Base-by-base conservation (phyloP, 2,888 invertebrate species). In the Drosophila anceps region DNA sequence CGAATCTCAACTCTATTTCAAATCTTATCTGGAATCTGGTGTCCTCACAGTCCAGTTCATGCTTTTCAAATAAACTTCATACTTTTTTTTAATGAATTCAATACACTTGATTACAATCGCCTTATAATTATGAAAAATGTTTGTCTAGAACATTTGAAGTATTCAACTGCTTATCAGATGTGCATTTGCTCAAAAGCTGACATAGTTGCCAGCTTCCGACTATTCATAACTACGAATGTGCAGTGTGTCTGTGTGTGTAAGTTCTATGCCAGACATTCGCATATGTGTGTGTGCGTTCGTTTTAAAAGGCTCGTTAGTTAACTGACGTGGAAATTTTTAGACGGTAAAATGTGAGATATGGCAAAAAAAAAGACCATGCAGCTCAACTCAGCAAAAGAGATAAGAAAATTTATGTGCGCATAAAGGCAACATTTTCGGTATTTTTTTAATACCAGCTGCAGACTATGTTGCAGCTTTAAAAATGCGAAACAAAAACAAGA, bases 241-340 rank as follows among this genome's bases (percentile, higher is more conserved):
- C 27, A 20, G 51, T 54, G 27, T 31, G 51, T 58, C 37, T 29
- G 27, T 51, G 37, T 39, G 51, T 27, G 44, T 51, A 31, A 43
- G 12, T 39, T 43, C 41, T 66, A 31, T 54, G 54, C 31, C 60
- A 53, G 35, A 39, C 33, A 50, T 24, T 57, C 48, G 27, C 46
- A 15, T 50, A 58, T 58, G 31, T 54, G 27, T 39, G 51, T 53
- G 61, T 54, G 64, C 57, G 63, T 37, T 48, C 5, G 48, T 24
- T 13, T 15, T 57, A 68, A 79, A 76, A 69, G 70, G 67, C 81
- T 90, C 83, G 83, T 85, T 88, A 75, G 90, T 78, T 65, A 73
- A 90, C 83, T 88, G 86, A 85, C 64, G 86, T 74, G 85, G 88
- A 86, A 90, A 85, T 73, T 76, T 80, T 70, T 69, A 71, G 73